A percentile compares a stretch with the other conserved stretches of the same genome.
Evolutionary conservation across 2,888 invertebrate genomes (phyloP).

Genomic region (Agonum fuliginosum): DNA sequence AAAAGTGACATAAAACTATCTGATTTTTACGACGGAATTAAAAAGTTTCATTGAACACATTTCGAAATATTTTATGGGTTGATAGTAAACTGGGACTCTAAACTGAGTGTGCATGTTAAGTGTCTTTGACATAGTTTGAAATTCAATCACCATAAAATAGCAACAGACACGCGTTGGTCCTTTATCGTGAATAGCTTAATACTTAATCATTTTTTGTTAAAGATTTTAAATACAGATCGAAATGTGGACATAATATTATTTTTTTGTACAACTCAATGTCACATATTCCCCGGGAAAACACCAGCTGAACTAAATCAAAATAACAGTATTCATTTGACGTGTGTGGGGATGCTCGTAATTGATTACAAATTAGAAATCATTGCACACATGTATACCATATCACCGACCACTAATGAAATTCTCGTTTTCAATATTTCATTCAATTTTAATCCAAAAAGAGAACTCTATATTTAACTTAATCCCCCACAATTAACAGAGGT

Average conservation of each 20-base stretch:
- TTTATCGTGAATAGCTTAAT: no score
- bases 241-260: no score
- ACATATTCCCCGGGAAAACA: neutral
- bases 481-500: neutral
- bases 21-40: constrained; percentile 71
- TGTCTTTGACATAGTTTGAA: constrained; percentile 70
- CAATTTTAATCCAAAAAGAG: neutral
- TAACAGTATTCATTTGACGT: constrained; percentile 19
- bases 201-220: no score
- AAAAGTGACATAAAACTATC: constrained; percentile 70
- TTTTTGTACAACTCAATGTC: no score
- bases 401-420: neutral
- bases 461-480: neutral
- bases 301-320: neutral
- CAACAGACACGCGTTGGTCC: constrained; percentile 64
- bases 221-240: no score
- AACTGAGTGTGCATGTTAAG: constrained; percentile 70
- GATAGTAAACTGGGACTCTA: constrained; percentile 70
- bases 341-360: constrained; percentile 26
- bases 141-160: constrained; percentile 72
- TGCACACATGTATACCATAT: neutral
- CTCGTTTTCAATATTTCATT: neutral
- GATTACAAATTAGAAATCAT: constrained; percentile 42
- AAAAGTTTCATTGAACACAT: constrained; percentile 72
- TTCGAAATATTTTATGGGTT: constrained; percentile 70